Percentiles rank a stretch among this genome's conserved stretches.
phyloP scores from a whole-genome alignment of 2,797 vertebrate species.

The Moxostoma hubbsi region DNA sequence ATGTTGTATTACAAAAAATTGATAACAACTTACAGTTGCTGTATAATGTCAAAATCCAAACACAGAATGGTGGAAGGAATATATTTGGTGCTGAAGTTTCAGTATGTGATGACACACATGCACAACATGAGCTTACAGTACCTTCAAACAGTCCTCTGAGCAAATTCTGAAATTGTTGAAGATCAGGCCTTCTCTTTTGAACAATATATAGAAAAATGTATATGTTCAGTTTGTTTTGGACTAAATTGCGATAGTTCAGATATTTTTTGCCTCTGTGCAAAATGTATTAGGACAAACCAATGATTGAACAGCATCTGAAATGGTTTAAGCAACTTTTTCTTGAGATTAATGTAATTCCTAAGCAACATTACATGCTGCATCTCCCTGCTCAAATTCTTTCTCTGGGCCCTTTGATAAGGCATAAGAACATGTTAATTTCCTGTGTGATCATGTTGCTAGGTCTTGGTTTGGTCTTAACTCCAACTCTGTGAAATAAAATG shows the following conservation, averaged over 20 bases:
- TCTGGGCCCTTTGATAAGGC: slow-evolving; percentile 2
- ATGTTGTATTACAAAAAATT: too few relatives aligned
- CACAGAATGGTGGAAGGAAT: too few relatives aligned
- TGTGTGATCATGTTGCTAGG: too few relatives aligned
- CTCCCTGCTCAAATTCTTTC: slow-evolving; percentile 23
- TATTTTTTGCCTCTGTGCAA: slow-evolving; percentile 20
- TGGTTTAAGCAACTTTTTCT: slow-evolving; percentile 2
- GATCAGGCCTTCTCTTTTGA: slow-evolving; percentile 17
- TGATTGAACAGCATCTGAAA: slow-evolving; percentile 19
- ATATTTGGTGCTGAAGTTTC: too few relatives aligned
- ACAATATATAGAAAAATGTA: background rate
- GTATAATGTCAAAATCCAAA: too few relatives aligned
- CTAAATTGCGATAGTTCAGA: slow-evolving; percentile 4
- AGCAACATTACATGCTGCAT: slow-evolving; percentile 21
- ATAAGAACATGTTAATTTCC: background rate
- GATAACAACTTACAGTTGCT: too few relatives aligned
- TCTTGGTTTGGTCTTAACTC: too few relatives aligned
- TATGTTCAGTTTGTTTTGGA: slow-evolving; percentile 25
- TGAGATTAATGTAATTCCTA: slow-evolving; percentile 5
- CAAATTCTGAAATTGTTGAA: slow-evolving; percentile 33
- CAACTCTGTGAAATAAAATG: too few relatives aligned
- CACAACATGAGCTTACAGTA: background rate
- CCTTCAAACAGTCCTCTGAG: slow-evolving; percentile 33
- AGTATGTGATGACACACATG: too few relatives aligned
- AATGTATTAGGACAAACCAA: background rate